Evolutionary conservation across 2,888 invertebrate species (phyloP), one percentile per base, ranked within the genome.

Genomic region (Apotomis capreana): DNA sequence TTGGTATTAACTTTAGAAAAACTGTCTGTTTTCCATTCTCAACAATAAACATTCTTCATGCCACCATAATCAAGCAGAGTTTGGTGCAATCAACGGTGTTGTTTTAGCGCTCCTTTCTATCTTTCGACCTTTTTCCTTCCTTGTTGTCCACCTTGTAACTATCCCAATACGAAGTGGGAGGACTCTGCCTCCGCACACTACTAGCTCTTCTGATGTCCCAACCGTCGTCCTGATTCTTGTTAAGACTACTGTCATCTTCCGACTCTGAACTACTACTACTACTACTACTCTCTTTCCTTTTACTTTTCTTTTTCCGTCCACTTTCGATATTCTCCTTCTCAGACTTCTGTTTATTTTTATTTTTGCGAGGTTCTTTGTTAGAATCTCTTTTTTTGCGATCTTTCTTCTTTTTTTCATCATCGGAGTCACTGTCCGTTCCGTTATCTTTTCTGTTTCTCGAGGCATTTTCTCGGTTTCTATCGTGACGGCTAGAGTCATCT

Each of bases 131-230:
- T 3, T 64, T 71, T 15, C 79, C 78, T 4, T 76, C 74, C 54
- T 74, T 80, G 46, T 75, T 74, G 10, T 78, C 75, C n/a, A 74
- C 73, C 63, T 80, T 77, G 49, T 77, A 77, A 10, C 76, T 78
- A 44, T 86, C 83, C 83, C 84, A 84, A 65, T 83, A 84, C n/a
- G 83, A 77, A 13, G 76, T 78, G 1, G 80, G 77, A 9, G 75
- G 77, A 9, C 74, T 73, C 74, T 79, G 80, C 37, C 51, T 76
- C 57, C 59, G 65, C 52, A 76, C 55, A 61, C 74, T 76, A 59
- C 80, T 79, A 4, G 62, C 77, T n/a, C 79, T 74, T 75, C 78
- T 76, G 69, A 85, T 81, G 74, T 88, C 83, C 79, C 84, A 85
- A 49, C 76, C 82, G 73, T 72, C 68, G 4, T 64, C 61, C 8